Conservation (phyloP, 1,140 invertebrate species). For the Drosophila sp. region DNA sequence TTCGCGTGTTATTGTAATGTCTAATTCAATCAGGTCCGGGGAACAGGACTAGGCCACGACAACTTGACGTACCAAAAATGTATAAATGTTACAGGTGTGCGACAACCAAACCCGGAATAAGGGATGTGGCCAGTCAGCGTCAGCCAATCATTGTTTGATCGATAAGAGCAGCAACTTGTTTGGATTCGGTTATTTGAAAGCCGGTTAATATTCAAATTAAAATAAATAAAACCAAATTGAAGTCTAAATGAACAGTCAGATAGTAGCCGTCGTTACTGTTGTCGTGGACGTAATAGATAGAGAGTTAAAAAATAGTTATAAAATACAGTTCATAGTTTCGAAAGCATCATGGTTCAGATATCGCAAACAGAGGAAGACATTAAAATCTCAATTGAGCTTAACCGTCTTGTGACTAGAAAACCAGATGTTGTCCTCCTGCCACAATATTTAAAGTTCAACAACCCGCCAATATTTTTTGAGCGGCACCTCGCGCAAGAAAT, state of each 20-base stretch:
- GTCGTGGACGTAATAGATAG: slow-evolving; percentile 20
- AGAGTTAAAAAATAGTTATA: slow-evolving; percentile 7
- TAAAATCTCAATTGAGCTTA: slow-evolving; percentile 79
- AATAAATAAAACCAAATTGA: slow-evolving; percentile 59
- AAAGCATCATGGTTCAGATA: slow-evolving; percentile 73
- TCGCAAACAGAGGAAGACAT: slow-evolving; percentile 80
- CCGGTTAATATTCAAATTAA: slow-evolving; percentile 73
- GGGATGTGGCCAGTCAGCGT: slow-evolving; percentile 43
- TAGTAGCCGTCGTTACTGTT: slow-evolving; percentile 47
- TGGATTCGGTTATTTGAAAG: slow-evolving; percentile 41
- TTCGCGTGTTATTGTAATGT: slow-evolving; percentile 36
- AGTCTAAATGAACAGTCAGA: slow-evolving; percentile 55
- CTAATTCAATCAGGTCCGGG: slow-evolving; percentile 51
- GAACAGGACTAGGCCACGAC: slow-evolving; percentile 44
- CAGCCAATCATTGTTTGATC: slow-evolving; percentile 77
- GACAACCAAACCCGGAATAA: slow-evolving; percentile 38
- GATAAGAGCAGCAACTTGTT: slow-evolving; percentile 55
- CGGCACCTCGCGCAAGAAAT: slow-evolving; percentile 73
- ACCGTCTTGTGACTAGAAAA: slow-evolving; percentile 75
- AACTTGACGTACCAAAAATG: slow-evolving; percentile 53
- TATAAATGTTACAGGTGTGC: slow-evolving; percentile 54
- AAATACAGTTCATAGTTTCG: slow-evolving; percentile 33
- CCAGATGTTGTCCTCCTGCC: slow-evolving; percentile 76
- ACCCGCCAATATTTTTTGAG: slow-evolving; percentile 81
- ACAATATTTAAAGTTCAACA: slow-evolving; percentile 77